Evolutionary conservation across 1,140 invertebrate genomes (phyloP), one percentile per base, ranked within the genome.

Genomic region (Drosophila saltans): DNA sequence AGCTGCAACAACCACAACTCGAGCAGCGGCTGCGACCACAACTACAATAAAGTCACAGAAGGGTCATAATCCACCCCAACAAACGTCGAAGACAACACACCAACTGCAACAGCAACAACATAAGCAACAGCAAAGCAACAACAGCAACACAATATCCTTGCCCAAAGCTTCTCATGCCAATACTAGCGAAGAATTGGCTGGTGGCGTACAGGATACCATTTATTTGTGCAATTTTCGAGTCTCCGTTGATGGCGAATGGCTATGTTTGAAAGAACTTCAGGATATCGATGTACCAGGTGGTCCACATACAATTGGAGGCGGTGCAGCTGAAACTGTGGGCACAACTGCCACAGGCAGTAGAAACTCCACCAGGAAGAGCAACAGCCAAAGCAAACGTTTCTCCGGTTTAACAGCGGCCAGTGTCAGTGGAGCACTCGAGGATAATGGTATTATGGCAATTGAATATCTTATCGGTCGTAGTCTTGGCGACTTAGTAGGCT

Each of bases 211-310:
- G 93, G 98, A 99, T 92, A 99, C 98, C 11, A 98, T 99, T 91
- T 99, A 99, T 93, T 92, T 99, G 91, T 99, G 98, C 93, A 99
- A 99, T 92, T 99, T 99, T 93, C 96, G 98, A 33, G 98, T 99
- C 0, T 98, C 97, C 26, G 98, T 99, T 8, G 98, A 99, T 90
- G 98, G 98, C 36, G 98, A 99, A 92, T 99, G 98, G 98, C 94
- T 99, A n/a, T 99, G 98, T 92, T 93, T 99, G 28, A 97, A 98
- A 91, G 98, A 99, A 92, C 93, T 99, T 48, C 96, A 98, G 72
- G 97, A 98, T 92, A 96, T 98, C 77, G 97, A 98, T 91, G 95
- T 96, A 93, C 84, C 77, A 3, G 77, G 78, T 24, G 95, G 88
- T 10, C 45, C 69, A 56, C 69, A 83, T 45, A 66, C 82, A 33